Percentiles rank a stretch among this genome's conserved stretches.
Evolutionary conservation across 2,888 invertebrate species (phyloP).

Genomic region (Parapristionchus giblindavisi): DNA sequence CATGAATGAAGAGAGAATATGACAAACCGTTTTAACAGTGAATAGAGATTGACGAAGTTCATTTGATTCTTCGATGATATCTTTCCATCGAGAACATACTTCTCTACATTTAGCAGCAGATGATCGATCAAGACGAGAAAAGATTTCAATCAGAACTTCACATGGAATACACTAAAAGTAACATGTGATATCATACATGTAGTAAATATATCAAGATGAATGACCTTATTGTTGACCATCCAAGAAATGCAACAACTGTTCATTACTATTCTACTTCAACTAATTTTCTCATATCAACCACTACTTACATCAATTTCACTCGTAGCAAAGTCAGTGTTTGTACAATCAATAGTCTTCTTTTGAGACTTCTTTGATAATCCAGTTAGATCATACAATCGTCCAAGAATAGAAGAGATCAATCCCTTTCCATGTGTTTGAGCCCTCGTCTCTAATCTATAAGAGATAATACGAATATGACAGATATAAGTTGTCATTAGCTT

Average conservation of each 20-base stretch:
- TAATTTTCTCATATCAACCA: neutral
- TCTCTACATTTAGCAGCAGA: constrained; percentile 17
- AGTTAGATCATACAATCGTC: neutral
- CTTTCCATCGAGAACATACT: constrained; percentile 32
- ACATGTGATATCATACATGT: neutral
- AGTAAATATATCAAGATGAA: neutral
- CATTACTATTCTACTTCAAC: neutral
- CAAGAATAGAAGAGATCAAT: constrained; percentile 19
- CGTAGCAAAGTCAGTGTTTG: neutral
- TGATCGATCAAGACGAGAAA: constrained; percentile 16
- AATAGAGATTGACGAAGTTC: constrained; percentile 8
- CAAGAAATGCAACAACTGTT: constrained; percentile 12
- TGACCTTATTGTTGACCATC: neutral
- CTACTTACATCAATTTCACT: constrained; percentile 18
- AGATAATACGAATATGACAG: no score
- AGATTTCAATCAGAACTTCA: constrained; percentile 19
- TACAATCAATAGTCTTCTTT: neutral
- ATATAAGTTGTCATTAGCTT: no score
- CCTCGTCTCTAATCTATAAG: constrained; percentile 15
- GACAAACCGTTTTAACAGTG: neutral
- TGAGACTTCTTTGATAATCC: constrained; percentile 11
- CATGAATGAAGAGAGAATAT: neutral
- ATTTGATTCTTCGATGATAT: neutral
- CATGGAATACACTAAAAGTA: constrained; percentile 16
- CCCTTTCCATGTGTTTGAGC: neutral